Percentiles rank a stretch among this genome's conserved stretches.
These are phyloP conservation scores for Limnodromus scolopaceus DNA, from an alignment of 2,797 vertebrate genomes.

Conservation along the genomic window DNA sequence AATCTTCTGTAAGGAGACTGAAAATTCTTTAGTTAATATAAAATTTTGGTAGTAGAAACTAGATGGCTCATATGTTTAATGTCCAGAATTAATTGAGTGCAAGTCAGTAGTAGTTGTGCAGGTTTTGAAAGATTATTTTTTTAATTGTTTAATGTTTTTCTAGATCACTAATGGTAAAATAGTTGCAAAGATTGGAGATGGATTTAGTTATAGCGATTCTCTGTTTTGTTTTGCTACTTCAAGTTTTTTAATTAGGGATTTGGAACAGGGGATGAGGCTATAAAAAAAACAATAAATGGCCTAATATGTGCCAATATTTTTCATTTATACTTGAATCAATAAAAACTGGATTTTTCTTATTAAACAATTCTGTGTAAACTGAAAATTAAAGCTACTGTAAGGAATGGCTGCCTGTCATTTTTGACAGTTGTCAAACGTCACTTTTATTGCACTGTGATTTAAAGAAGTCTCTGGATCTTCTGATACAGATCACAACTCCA, in stretches of 20 bases:
- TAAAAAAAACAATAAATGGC: not conserved
- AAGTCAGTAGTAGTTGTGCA: not conserved
- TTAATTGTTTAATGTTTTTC: not conserved
- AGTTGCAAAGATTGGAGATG: not conserved
- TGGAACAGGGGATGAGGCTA: not conserved
- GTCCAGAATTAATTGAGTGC: not conserved
- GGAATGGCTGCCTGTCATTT: not conserved
- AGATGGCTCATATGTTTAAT: not conserved
- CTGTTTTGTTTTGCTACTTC: not conserved
- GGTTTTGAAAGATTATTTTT: not conserved
- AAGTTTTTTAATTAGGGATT: not conserved
- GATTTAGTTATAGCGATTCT: not conserved
- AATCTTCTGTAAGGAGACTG: not conserved
- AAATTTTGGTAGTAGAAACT: not conserved
- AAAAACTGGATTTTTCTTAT: not conserved
- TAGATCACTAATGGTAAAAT: not conserved
- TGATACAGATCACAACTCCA: not conserved
- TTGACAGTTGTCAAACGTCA: too few species aligned
- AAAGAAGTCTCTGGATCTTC: not conserved
- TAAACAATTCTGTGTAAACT: not conserved
- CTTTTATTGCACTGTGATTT: not conserved
- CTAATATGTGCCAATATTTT: not conserved
- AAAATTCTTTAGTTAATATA: not conserved
- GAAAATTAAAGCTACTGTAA: not conserved
- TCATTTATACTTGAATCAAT: not conserved